Evolutionary conservation across 2,113 vertebrate genomes (phyloP).

Genomic region (Gambusia affinis): DNA sequence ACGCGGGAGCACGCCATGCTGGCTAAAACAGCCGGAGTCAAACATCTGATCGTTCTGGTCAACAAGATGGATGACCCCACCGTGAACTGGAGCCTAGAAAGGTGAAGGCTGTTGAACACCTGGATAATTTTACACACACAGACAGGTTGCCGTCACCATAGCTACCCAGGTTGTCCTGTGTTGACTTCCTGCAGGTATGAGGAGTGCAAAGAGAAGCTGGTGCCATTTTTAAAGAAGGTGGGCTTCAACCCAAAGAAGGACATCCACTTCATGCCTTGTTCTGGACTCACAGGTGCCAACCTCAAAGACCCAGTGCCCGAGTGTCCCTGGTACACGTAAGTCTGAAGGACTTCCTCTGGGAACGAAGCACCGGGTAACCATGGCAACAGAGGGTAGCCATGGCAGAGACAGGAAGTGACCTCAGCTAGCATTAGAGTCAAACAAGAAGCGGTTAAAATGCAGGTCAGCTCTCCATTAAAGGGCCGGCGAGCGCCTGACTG

Average conservation of each 20-base stretch:
- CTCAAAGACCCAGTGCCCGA: slow-evolving; percentile 92
- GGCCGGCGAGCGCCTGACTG: no score
- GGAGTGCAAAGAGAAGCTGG: slow-evolving; percentile 99
- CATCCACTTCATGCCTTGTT: slow-evolving; percentile 99
- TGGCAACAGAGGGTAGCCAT: no score
- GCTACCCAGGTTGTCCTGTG: no score
- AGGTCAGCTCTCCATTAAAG: no score
- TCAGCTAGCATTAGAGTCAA: no score
- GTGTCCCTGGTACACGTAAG: slow-evolving; percentile 98
- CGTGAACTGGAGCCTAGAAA: slow-evolving; percentile 97
- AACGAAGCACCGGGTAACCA: no score
- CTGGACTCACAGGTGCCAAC: slow-evolving; percentile 97
- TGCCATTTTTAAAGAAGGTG: slow-evolving; percentile 99
- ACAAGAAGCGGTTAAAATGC: no score
- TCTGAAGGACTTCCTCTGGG: slow-evolving; percentile 37
- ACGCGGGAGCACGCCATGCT: slow-evolving; percentile 98
- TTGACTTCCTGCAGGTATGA: slow-evolving; percentile 86
- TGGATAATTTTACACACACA: no score
- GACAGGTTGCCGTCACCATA: no score
- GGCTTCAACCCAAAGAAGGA: slow-evolving; percentile 99
- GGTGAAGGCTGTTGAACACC: slow-evolving; percentile 71
- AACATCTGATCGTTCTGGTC: slow-evolving; percentile 97
- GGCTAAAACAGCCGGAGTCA: slow-evolving; percentile 98
- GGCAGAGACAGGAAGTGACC: no score
- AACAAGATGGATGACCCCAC: slow-evolving; percentile 99